A percentile compares a stretch with the other conserved stretches of the same genome.
Evolutionary conservation across 2,113 vertebrate genomes (phyloP).

Genomic region (Sorex fumeus): DNA sequence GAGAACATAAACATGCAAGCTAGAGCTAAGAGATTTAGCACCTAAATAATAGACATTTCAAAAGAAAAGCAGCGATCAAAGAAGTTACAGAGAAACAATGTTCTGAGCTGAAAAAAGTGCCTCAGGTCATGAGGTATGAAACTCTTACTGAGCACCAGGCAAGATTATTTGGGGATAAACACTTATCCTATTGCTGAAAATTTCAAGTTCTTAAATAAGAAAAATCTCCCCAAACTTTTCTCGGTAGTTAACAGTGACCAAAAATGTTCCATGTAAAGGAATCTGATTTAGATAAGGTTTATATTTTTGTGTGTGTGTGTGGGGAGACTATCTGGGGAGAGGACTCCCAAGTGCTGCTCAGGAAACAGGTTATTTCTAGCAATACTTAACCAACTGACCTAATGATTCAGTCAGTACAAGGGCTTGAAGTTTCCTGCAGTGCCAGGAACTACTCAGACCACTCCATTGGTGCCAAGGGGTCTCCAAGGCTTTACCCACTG

Average conservation of each 20-base stretch:
- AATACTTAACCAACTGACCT: too few relatives aligned
- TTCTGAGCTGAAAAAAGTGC: constrained; percentile 3
- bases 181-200: constrained; percentile 24
- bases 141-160: background rate
- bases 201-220: constrained; percentile 60
- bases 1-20: constrained; percentile 43
- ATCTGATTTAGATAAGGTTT: background rate
- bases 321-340: background rate
- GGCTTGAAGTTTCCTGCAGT: too few relatives aligned
- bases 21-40: constrained; percentile 35
- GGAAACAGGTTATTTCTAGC: too few relatives aligned
- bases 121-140: constrained; percentile 46
- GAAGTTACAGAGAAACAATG: constrained; percentile 58
- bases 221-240: constrained; percentile 28
- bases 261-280: constrained; percentile 20
- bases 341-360: too few relatives aligned
- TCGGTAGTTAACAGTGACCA: background rate
- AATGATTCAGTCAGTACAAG: too few relatives aligned
- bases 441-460: too few relatives aligned
- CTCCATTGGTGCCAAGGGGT: too few relatives aligned
- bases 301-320: constrained; percentile 10
- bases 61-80: constrained; percentile 42
- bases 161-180: background rate
- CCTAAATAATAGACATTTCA: constrained; percentile 35
- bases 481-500: too few relatives aligned